Conservation (phyloP, 64 coral and sea anemone species). For the Porites lutea region DNA sequence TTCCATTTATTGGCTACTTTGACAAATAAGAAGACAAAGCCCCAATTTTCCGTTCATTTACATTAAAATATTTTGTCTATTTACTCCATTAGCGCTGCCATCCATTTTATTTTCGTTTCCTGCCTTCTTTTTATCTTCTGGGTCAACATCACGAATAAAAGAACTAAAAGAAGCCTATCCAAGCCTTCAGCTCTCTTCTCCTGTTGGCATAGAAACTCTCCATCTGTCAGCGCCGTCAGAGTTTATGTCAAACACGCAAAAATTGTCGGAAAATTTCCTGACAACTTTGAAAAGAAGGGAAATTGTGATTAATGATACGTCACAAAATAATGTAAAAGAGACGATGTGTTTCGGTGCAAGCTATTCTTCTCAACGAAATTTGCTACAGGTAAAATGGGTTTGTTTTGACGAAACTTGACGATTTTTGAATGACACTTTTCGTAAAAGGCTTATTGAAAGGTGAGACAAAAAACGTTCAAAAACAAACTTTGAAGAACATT, state of each 20-base stretch:
- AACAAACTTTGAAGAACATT: slow-evolving; percentile 30
- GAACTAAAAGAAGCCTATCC: not conserved
- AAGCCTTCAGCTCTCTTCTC: not conserved
- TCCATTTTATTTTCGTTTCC: slow-evolving; percentile 24
- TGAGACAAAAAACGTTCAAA: slow-evolving; percentile 12
- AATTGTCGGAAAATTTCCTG: slow-evolving; percentile 29
- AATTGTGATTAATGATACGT: not conserved
- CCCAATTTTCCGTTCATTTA: slow-evolving; percentile 87
- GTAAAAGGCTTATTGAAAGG: slow-evolving; percentile 25
- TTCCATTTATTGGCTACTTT: slow-evolving; percentile 66
- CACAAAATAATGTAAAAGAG: not conserved
- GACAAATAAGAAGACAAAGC: slow-evolving; percentile 73
- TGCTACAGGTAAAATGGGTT: not conserved
- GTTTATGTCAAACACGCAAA: not conserved
- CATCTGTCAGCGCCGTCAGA: slow-evolving; percentile 16
- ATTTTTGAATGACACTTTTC: slow-evolving; percentile 30
- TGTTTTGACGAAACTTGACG: not conserved
- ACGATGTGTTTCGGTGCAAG: not conserved
- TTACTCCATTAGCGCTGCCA: slow-evolving; percentile 76
- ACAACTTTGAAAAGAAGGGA: slow-evolving; percentile 7
- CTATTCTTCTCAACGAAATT: not conserved
- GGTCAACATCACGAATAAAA: slow-evolving; percentile 36
- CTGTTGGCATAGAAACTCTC: not conserved
- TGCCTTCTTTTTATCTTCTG: slow-evolving; percentile 14
- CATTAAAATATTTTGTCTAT: slow-evolving; percentile 90